Base-by-base conservation (phyloP, 2,797 vertebrate species). In the Acipenser transmontanus region DNA sequence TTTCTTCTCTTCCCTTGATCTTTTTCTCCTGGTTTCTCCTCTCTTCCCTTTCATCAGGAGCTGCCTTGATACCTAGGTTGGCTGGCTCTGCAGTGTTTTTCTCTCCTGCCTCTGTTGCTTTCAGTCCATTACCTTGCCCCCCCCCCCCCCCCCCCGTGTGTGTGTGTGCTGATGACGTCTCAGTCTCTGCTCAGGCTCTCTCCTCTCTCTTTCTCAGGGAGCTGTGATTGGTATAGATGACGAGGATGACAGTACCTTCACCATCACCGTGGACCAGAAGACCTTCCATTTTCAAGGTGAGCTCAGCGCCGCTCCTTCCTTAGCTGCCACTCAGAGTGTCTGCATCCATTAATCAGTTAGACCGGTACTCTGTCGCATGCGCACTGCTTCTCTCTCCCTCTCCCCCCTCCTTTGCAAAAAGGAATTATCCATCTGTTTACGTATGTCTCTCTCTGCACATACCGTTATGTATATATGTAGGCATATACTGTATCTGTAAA, bases 261-360 rank as follows among this genome's bases (percentile, higher is more conserved):
- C 97, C 86, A 99, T 99, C 88, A 99, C 97, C 80, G 97, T 99
- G 89, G 97, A 99, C 92, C 97, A 99, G 90, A 99, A 99, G 95
- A 99, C 97, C 89, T 99, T 99, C 87, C 97, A 99, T 93, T 99
- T 99, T 84, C 97, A 99, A 94, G 97, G 97, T 99, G 91, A 96
- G 93, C 78, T 76, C 77, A 85, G 13, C 59, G 20, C 50, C 34
- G 34, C 34, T 34, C 4, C 34, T 34, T 34, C 34, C 34, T 34
- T 34, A 34, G 47, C 60, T 61, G 60, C 7, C 60, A 61, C 12
- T 57, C 12, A 2, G 12, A n/a, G 9, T 34, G 34, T 34, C 34
- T 34, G 34, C 34, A 34, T 34, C 34, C 34, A 34, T 34, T 4
- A 34, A 34, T 34, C 34, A 4, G 34, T 34, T 34, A 34, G 34